These are phyloP conservation scores for Gnatocerus cornutus DNA, from an alignment of 2,888 invertebrate genomes.

Conservation along the genomic window DNA sequence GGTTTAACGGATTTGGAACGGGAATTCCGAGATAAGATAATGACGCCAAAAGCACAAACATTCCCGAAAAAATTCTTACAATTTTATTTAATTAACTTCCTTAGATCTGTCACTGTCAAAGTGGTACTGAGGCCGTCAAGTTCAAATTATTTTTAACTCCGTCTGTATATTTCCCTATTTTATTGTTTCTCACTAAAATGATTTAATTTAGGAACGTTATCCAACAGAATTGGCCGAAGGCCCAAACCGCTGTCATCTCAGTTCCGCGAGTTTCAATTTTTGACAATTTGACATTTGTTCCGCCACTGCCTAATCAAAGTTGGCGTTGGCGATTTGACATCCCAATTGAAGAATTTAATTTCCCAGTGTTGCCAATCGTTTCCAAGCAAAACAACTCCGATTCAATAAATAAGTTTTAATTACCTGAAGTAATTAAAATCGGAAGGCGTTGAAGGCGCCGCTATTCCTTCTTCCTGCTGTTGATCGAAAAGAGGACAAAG, in stretches of 20 bases:
- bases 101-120: not conserved
- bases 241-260: conserved; percentile 10
- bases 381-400: no score
- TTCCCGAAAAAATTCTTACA: no score
- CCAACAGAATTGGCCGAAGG: conserved; percentile 19
- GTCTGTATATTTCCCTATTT: conserved; percentile 7
- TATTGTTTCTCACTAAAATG: conserved; percentile 34
- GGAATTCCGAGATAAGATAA: not conserved
- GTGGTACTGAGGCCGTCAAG: not conserved
- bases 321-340: no score
- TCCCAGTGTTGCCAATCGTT: no score
- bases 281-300: not conserved
- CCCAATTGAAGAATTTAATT: no score
- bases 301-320: no score
- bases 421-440: not conserved
- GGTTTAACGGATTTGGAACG: not conserved
- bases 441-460: not conserved
- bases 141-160: conserved; percentile 20
- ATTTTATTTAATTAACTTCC: no score
- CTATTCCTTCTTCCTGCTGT: not conserved
- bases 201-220: conserved; percentile 31
- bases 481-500: not conserved
- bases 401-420: not conserved
- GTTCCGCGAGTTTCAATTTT: conserved; percentile 8
- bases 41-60: no score